Conservation (phyloP, 2,888 invertebrate genomes). For the Pandemis cinnamomeana region DNA sequence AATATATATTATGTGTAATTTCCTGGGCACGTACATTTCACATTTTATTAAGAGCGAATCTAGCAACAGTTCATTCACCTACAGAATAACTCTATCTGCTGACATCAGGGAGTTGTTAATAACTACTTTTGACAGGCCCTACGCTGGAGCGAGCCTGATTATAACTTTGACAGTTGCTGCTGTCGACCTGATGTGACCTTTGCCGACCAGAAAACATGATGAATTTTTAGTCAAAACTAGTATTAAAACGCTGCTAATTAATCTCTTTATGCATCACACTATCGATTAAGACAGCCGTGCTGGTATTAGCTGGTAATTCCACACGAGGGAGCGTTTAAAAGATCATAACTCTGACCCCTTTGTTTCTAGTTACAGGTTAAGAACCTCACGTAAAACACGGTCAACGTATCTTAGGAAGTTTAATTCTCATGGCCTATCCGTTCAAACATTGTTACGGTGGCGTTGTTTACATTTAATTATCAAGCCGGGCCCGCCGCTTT, state of each 20-base stretch:
- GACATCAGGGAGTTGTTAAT: slow-evolving; percentile 28
- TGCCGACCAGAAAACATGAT: background rate
- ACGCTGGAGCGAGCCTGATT: slow-evolving; percentile 24
- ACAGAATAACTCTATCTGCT: slow-evolving; percentile 16
- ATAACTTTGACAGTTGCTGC: slow-evolving; percentile 37
- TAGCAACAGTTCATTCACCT: slow-evolving; percentile 18
- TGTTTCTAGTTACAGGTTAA: slow-evolving; percentile 8
- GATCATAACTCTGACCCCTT: background rate
- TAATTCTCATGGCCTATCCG: slow-evolving; percentile 37
- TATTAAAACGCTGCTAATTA: background rate
- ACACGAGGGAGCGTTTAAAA: background rate
- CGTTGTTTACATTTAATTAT: slow-evolving; percentile 72
- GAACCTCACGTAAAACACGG: slow-evolving; percentile 1
- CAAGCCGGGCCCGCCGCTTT: slow-evolving; percentile 60
- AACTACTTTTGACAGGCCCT: slow-evolving; percentile 38
- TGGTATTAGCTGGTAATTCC: background rate
- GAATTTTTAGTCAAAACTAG: background rate
- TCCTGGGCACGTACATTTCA: slow-evolving; percentile 8
- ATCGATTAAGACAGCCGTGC: background rate
- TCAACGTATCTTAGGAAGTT: slow-evolving; percentile 16
- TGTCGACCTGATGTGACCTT: slow-evolving; percentile 12
- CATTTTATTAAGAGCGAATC: slow-evolving; percentile 18
- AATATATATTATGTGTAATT: background rate
- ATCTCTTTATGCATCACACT: background rate
- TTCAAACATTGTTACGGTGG: slow-evolving; percentile 34